phyloP scores from a whole-genome alignment of 2,888 invertebrate species.

The Eupithecia exiguata region DNA sequence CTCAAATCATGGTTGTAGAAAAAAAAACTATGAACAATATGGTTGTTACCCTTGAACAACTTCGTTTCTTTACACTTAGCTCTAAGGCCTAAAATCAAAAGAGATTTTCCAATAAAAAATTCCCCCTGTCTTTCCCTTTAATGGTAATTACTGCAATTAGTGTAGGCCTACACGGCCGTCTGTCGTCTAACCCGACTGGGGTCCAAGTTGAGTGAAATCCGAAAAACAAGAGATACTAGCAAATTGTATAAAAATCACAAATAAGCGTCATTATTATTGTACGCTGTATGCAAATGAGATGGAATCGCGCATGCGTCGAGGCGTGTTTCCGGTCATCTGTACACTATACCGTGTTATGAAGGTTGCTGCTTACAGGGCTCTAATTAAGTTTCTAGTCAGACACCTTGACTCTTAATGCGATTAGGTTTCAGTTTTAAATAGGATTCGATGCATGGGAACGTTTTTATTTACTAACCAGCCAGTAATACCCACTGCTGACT shows the following conservation, averaged over 20 bases:
- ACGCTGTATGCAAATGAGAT: slow-evolving; percentile 40
- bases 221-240: neutral
- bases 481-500: neutral
- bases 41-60: no score
- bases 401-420: neutral
- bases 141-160: no score
- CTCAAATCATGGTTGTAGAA: no score
- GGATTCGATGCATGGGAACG: neutral
- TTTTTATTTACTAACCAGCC: neutral
- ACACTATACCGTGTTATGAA: slow-evolving; percentile 38
- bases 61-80: no score
- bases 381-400: slow-evolving; percentile 24
- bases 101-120: no score
- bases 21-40: no score
- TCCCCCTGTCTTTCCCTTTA: no score
- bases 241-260: neutral
- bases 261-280: neutral
- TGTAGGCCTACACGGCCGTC: no score
- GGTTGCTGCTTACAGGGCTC: slow-evolving; percentile 39
- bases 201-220: neutral
- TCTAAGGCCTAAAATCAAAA: no score
- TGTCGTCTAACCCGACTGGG: no score
- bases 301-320: slow-evolving; percentile 32
- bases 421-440: neutral
- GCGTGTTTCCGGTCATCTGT: slow-evolving; percentile 43